Evolutionary conservation across 2,113 vertebrate genomes (phyloP), one percentile per base, ranked within the genome.

Genomic region (Calyptomena viridis): DNA sequence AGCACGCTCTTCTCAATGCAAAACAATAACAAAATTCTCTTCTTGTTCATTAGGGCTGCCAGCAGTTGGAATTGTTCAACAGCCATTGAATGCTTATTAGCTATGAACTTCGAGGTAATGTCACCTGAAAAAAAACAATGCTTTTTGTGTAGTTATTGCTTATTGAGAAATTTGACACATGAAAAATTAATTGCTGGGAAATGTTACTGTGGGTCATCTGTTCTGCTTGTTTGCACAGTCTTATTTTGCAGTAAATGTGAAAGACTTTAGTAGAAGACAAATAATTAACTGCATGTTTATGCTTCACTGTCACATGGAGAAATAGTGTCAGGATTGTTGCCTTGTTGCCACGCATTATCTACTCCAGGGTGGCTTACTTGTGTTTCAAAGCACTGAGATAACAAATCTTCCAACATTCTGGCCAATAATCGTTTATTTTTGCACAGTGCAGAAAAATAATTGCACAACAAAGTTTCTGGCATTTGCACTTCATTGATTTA

Each of bases 381-480:
- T 64, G 19, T 92, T 94, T 87, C 47, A 78, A 71, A 90, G 85
- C 47, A 84, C 42, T 50, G 39, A 68, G 83, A 92, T 86, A 91
- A 56, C 44, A 93, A 92, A 31, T 37, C 79, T 81, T 86, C 52
- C 64, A 82, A 42, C 75, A 76, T 68, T 89, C 64, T 84, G 30
- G 52, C 68, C 66, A 94, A 42, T 74, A 92, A 35, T 23, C 8
- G 84, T 78, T 87, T 86, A 28, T 89, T 94, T 91, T 92, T 89
- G 63, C 63, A 37, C 56, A 72, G 30, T 56, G 42, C 42, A 60
- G 69, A 80, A 77, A 27, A 90, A 60, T 71, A 93, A 86, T 94
- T 93, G 52, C 90, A 91, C n/a, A 91, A 85, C 66, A 81, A 83
- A 52, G 2, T 44, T 84, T 88, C 49, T 94, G 84, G 79, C 31